phyloP scores from a whole-genome alignment of 1,140 invertebrate species.

The Steinernema feltiae region DNA sequence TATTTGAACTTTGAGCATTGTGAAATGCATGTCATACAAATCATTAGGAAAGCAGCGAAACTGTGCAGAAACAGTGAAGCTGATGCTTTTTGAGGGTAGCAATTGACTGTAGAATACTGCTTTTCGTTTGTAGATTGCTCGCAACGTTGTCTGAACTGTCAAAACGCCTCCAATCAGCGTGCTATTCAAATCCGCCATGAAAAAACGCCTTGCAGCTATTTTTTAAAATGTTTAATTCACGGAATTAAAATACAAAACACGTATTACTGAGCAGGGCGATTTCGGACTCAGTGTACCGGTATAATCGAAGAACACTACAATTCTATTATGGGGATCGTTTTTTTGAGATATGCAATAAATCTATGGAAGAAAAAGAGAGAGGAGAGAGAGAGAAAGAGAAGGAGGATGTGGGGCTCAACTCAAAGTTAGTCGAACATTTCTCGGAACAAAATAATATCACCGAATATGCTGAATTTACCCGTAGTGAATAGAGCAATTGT shows the following conservation, averaged over 20 bases:
- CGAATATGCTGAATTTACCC: constrained; percentile 6
- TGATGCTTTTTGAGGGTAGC: too few relatives aligned
- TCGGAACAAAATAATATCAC: constrained; percentile 4
- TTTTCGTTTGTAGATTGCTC: too few relatives aligned
- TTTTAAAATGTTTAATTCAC: constrained; percentile 2
- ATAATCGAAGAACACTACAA: constrained; percentile 8
- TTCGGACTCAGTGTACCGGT: constrained; percentile 6
- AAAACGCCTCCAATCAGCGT: too few relatives aligned
- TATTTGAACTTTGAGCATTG: too few relatives aligned
- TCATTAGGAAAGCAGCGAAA: too few relatives aligned
- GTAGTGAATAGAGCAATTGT: neutral
- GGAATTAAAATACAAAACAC: neutral
- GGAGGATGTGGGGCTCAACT: neutral
- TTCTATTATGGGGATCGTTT: neutral
- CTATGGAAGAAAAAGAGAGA: neutral
- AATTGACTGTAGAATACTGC: too few relatives aligned
- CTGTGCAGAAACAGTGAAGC: too few relatives aligned
- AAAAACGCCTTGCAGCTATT: neutral
- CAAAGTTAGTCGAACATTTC: neutral
- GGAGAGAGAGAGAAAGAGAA: neutral
- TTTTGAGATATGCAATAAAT: neutral
- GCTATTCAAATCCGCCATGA: neutral
- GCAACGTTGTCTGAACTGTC: too few relatives aligned
- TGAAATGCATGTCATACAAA: too few relatives aligned
- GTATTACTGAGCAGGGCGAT: neutral